Evolutionary conservation across 2,113 vertebrate species (phyloP).

Genomic region (Panthera leo): DNA sequence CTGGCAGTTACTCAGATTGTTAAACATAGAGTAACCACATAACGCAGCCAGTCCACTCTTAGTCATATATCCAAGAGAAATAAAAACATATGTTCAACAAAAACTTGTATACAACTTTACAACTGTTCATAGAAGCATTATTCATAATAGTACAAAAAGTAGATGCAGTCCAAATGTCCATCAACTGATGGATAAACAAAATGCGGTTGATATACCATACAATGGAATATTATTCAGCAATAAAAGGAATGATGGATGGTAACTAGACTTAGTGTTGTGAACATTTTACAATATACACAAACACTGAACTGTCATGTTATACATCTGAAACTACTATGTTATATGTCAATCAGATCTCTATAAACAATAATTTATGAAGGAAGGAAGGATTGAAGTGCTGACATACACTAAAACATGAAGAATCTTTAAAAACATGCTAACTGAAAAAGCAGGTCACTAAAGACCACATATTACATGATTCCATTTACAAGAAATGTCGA

Average conservation of each 20-base stretch:
- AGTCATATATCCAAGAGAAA: not conserved
- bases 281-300: not conserved
- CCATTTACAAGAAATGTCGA: not conserved
- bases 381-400: not conserved
- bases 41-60: not conserved
- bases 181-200: not conserved
- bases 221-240: not conserved
- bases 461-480: not conserved
- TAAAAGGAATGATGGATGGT: not conserved
- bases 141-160: not conserved
- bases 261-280: not conserved
- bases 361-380: not conserved
- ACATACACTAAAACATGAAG: no score
- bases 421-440: not conserved
- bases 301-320: no score
- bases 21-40: not conserved
- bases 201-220: accelerated
- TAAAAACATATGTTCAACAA: not conserved
- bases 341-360: not conserved
- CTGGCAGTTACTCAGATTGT: not conserved
- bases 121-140: not conserved
- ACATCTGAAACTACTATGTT: not conserved
- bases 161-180: not conserved
- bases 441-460: not conserved
- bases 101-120: not conserved